Evolutionary conservation across 2,888 invertebrate species (phyloP).

Genomic region (Pristionchus fissidentatus): DNA sequence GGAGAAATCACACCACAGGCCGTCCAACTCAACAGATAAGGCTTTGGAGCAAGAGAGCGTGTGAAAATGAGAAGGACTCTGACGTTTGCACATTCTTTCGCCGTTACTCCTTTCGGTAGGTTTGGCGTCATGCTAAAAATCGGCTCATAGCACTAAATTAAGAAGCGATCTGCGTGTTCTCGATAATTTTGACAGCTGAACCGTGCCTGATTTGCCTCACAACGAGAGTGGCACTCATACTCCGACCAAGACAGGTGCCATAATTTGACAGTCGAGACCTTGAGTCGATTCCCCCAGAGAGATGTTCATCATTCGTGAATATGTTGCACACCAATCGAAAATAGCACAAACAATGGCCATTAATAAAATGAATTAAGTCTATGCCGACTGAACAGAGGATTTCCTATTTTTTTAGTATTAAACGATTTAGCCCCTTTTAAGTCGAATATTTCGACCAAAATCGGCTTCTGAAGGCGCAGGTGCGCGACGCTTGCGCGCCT

Average conservation of each 20-base stretch:
- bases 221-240: background rate
- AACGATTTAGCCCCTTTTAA: too few relatives aligned
- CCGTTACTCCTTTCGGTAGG: too few relatives aligned
- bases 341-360: background rate
- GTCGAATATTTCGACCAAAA: too few relatives aligned
- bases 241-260: background rate
- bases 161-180: background rate
- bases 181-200: background rate
- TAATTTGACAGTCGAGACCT: background rate
- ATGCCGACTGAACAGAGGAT: too few relatives aligned
- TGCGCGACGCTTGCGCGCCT: slow-evolving; percentile 5
- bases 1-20: background rate
- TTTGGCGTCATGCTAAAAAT: too few relatives aligned
- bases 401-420: too few relatives aligned
- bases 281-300: background rate
- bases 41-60: background rate
- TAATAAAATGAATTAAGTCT: too few relatives aligned
- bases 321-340: background rate
- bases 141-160: too few relatives aligned
- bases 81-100: too few relatives aligned
- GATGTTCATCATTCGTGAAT: background rate
- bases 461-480: background rate
- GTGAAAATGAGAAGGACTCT: background rate
- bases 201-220: slow-evolving; percentile 4
- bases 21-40: background rate